Evolutionary conservation across 2,113 vertebrate species (phyloP), one percentile per base, ranked within the genome.

Genomic region (Upupa epops): DNA sequence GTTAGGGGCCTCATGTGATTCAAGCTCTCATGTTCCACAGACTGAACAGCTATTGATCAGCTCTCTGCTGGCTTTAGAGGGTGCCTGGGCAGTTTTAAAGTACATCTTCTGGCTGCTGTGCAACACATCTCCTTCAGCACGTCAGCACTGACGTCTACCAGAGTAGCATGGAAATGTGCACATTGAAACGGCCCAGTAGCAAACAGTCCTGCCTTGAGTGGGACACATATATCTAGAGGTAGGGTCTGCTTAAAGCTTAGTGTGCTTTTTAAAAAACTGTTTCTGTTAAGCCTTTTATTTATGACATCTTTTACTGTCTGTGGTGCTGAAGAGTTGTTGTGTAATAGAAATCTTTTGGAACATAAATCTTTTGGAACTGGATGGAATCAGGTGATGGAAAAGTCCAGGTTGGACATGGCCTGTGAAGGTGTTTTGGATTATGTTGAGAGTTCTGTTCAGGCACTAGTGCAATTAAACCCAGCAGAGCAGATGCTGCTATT

Each of bases 41-140:
- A n/a, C n/a, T n/a, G n/a, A n/a, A n/a, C n/a, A 60, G 17, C 1
- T 46, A 20, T 17, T 55, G 63, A 40, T 49, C 15, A n/a, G 12
- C 54, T 66, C 19, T 37, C 31, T 46, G 11, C 34, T 55, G 31
- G 11, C 61, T 75, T 49, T 78, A 58, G 21, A 42, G 58, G 31
- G 28, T 42, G 40, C 40, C 40, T 42, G 40, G 18, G 17, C 40
- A 32, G 17, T 63, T 45, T 49, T 36, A 45, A 34, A 34, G 66
- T 31, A 24, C 20, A 15, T 0, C 0, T 70, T 5, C 5, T 3
- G 5, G 1, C 77, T 31, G 25, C 1, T 15, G 11, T 49, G 32
- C 54, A 28, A 16, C 48, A 8, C 20, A 2, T 26, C 56, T 32
- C 72, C 29, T 7, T 69, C n/a, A 4, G 28, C 21, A 3, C 2